Percentiles rank a stretch among this genome's conserved stretches.
Conservation (phyloP, 2,888 invertebrate genomes). For the Nineta flava region DNA sequence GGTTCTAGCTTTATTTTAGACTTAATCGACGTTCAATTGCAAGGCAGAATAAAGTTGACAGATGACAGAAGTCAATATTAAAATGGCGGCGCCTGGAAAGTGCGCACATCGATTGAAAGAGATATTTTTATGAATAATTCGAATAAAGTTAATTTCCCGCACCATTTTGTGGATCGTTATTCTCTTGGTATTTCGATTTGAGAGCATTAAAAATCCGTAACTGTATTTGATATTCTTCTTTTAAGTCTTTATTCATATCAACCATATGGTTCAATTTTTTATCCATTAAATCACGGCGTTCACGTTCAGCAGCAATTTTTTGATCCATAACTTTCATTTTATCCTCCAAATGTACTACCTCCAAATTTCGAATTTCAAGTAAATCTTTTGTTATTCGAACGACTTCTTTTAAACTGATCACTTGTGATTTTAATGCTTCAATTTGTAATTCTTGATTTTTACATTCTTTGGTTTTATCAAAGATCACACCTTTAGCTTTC, state of each 20-base stretch:
- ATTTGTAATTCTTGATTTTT: slow-evolving; percentile 69
- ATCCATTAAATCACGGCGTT: slow-evolving; percentile 49
- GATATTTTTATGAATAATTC: too few species aligned
- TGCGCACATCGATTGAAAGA: too few species aligned
- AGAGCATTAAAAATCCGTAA: slow-evolving; percentile 49
- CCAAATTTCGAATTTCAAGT: slow-evolving; percentile 59
- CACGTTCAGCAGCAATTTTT: slow-evolving; percentile 54
- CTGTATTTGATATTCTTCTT: slow-evolving; percentile 64
- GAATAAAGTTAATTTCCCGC: too few species aligned
- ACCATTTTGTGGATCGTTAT: too few species aligned
- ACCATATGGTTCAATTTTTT: slow-evolving; percentile 55
- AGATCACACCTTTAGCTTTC: slow-evolving; percentile 52
- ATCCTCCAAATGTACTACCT: slow-evolving; percentile 59
- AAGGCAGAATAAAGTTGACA: too few species aligned
- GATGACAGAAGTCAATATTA: too few species aligned
- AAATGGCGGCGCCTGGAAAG: too few species aligned
- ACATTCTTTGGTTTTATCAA: slow-evolving; percentile 59
- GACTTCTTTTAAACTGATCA: slow-evolving; percentile 63
- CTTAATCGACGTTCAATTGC: too few species aligned
- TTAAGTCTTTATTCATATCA: slow-evolving; percentile 56
- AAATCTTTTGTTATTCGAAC: slow-evolving; percentile 67
- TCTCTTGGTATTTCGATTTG: slow-evolving; percentile 20
- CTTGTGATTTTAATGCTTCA: slow-evolving; percentile 51
- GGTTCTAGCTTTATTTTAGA: too few species aligned
- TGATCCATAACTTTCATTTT: slow-evolving; percentile 53